A percentile compares a stretch with the other conserved stretches of the same genome.
phyloP scores from a whole-genome alignment of 2,888 invertebrate species.

The Gryllus longicercus region DNA sequence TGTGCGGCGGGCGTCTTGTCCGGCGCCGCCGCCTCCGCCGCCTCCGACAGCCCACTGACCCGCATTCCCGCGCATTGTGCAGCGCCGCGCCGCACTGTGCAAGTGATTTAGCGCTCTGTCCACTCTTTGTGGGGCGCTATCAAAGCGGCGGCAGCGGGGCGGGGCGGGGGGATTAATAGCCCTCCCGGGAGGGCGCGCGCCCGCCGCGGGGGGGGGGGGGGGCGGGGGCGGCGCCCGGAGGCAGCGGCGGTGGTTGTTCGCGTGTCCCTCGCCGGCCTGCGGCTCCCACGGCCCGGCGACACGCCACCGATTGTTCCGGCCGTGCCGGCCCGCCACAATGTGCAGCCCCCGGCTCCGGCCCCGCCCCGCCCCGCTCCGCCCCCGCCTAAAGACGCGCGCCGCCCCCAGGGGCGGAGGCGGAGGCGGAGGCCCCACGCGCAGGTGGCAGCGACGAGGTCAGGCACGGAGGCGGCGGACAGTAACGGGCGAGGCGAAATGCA shows the following conservation, averaged over 20 bases:
- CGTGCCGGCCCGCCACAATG: neutral
- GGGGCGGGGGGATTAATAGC: slow-evolving; percentile 11
- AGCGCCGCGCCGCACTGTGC: neutral
- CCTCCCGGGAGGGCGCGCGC: neutral
- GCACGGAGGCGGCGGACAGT: too few species aligned
- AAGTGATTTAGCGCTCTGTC: slow-evolving; percentile 17
- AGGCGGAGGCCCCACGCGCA: too few species aligned
- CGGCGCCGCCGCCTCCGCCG: too few species aligned
- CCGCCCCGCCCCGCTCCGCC: neutral
- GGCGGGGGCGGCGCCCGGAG: neutral
- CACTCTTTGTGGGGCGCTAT: neutral
- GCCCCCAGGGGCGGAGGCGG: too few species aligned
- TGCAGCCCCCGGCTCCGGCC: neutral
- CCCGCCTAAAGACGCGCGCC: neutral
- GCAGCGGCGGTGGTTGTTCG: neutral
- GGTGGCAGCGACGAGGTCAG: too few species aligned
- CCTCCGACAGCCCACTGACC: too few species aligned
- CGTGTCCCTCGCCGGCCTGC: neutral
- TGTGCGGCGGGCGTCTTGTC: too few species aligned
- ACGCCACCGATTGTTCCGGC: neutral
- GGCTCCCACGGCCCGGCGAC: neutral
- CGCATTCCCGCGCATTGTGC: too few species aligned
- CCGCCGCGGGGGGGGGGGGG: neutral
- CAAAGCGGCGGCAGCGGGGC: neutral
- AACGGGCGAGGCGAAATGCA: too few species aligned